Percentiles rank a stretch among this genome's conserved stretches.
Evolutionary conservation across 2,797 vertebrate genomes (phyloP).

Genomic region (Amblyraja radiata): DNA sequence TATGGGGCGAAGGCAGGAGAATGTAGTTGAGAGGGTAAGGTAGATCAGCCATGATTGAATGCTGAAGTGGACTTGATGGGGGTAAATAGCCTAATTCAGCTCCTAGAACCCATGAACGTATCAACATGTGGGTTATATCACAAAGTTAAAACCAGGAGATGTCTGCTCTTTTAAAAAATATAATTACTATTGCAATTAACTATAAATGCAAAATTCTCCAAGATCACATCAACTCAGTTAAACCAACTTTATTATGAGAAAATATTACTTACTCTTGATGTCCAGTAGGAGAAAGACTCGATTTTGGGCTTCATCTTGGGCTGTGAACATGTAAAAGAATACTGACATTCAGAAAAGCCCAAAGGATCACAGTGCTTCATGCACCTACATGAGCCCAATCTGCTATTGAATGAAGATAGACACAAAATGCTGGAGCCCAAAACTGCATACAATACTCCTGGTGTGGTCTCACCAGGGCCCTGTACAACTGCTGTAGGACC

Average conservation of each 20-base stretch:
- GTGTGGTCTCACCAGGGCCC: too few species aligned
- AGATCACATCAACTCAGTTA: not conserved
- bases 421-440: too few species aligned
- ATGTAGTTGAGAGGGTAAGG: too few species aligned
- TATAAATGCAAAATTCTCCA: not conserved
- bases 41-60: too few species aligned
- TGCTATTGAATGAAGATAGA: not conserved
- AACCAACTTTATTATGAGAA: not conserved
- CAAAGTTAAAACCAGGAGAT: not conserved
- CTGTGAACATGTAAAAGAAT: not conserved
- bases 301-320: not conserved
- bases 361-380: not conserved
- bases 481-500: too few species aligned
- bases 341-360: not conserved
- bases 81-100: too few species aligned
- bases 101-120: too few species aligned
- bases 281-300: not conserved
- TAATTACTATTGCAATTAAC: not conserved
- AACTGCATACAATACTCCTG: too few species aligned
- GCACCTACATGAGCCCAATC: not conserved
- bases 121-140: not conserved
- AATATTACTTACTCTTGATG: constrained; percentile 2
- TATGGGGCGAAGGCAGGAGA: too few species aligned
- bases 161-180: not conserved
- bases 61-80: too few species aligned